Evolutionary conservation across 1,140 invertebrate genomes (phyloP).

Genomic region (Aradophagus sp.): DNA sequence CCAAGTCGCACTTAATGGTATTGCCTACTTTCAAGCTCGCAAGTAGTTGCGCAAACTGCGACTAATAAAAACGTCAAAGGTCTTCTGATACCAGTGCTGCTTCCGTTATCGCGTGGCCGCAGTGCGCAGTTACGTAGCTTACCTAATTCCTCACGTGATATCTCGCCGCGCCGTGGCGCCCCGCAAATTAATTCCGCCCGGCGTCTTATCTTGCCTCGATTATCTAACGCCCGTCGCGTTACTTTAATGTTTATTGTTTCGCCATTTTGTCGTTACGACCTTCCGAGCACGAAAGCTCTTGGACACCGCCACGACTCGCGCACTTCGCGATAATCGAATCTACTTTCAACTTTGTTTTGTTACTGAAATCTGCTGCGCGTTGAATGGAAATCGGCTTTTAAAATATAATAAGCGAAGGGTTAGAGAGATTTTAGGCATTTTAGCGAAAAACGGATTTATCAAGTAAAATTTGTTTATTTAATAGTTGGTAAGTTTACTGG

Average conservation of each 20-base stretch:
- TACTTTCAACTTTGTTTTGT: too few relatives aligned
- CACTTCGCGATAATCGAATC: too few relatives aligned
- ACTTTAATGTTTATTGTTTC: constrained; percentile 15
- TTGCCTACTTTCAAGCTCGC: constrained; percentile 58
- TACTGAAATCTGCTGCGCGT: too few relatives aligned
- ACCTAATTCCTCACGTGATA: constrained; percentile 38
- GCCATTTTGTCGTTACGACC: constrained; percentile 24
- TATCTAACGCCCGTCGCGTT: constrained; percentile 17
- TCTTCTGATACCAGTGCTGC: constrained; percentile 24
- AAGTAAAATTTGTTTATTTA: too few relatives aligned
- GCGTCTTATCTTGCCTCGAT: constrained; percentile 24
- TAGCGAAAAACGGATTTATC: too few relatives aligned
- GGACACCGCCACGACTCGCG: too few relatives aligned
- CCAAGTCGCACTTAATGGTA: constrained; percentile 65
- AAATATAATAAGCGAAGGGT: too few relatives aligned
- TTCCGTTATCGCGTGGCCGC: constrained; percentile 33
- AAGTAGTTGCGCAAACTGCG: constrained; percentile 49
- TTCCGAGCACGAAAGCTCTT: not conserved
- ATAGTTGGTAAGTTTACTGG: too few relatives aligned
- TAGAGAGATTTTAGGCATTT: too few relatives aligned
- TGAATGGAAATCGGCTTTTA: too few relatives aligned
- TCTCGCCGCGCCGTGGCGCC: constrained; percentile 13
- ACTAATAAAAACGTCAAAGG: constrained; percentile 62
- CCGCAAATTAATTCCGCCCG: constrained; percentile 27
- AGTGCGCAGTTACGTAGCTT: constrained; percentile 28